phyloP scores from a whole-genome alignment of 2,888 invertebrate species.

The Drosophila neotestacea region DNA sequence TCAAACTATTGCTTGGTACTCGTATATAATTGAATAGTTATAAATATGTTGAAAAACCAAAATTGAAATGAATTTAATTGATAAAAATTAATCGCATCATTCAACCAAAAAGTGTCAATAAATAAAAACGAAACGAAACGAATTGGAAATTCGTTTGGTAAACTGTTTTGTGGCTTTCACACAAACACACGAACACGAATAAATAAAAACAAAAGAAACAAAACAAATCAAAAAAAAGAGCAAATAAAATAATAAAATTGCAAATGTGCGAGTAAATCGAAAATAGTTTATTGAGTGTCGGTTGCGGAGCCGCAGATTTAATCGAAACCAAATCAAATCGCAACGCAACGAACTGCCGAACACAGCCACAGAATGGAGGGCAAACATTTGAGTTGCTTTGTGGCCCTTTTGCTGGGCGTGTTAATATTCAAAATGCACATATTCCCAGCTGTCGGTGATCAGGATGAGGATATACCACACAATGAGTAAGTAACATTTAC shows the following conservation, averaged over 20 bases:
- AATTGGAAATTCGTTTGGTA: constrained; percentile 39
- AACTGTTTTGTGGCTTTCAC: constrained; percentile 41
- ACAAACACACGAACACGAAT: constrained; percentile 10
- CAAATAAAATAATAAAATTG: constrained; percentile 36
- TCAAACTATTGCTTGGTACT: neutral
- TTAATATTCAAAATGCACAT: constrained; percentile 80
- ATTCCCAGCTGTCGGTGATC: constrained; percentile 86
- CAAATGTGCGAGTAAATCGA: constrained; percentile 44
- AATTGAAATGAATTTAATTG: constrained; percentile 14
- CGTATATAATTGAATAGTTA: constrained; percentile 16
- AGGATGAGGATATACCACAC: constrained; percentile 95
- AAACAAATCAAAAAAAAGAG: constrained; percentile 2
- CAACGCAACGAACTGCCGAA: constrained; percentile 21
- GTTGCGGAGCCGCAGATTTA: constrained; percentile 42
- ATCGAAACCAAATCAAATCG: constrained; percentile 43
- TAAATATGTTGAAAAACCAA: constrained; percentile 17
- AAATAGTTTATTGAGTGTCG: constrained; percentile 52
- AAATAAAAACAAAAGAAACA: constrained; percentile 13
- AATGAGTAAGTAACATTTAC: constrained; percentile 90
- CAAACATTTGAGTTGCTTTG: constrained; percentile 74
- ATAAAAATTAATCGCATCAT: constrained; percentile 9
- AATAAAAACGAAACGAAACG: constrained; percentile 15
- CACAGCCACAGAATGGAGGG: constrained; percentile 72
- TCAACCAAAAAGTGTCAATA: constrained; percentile 24
- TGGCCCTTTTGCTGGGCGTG: constrained; percentile 80